Evolutionary conservation across 2,113 vertebrate species (phyloP), one percentile per base, ranked within the genome.

Genomic region (Lipophrys pholis): DNA sequence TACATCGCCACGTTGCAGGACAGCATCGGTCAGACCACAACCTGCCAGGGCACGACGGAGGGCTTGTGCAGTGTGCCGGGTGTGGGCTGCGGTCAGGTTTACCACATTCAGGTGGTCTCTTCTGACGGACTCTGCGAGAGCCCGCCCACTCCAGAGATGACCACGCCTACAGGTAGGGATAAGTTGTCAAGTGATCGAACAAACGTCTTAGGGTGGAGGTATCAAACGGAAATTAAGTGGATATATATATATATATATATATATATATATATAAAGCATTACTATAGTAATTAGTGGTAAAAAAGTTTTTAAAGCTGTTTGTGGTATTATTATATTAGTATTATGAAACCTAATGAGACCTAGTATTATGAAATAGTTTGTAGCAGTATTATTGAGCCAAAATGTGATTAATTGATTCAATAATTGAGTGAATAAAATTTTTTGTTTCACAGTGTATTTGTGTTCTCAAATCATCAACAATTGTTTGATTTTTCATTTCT

Each of bases 121-220:
- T 94, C 90, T 0, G 91, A 95, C 64, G 82, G 88, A 12, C 72
- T 84, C 76, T 95, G 94, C 61, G 15, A 82, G 42, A 94, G 94
- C 76, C 82, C 45, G 1, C 17, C 89, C 7, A 88, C 88, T 52
- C 3, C 55, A 7, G 15, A 64, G 12, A 42, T 76, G 4, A 49
- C 79, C 35, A 63, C 82, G 1, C 58, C 86, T 10, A 84, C 93
- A 85, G 92, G 94, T 95, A 84, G 54, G 73, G 59, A 15, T 46
- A 12, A 55, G 5, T 35, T 11, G 5, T 30, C 49, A 42, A 8
- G 40, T 38, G 17, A 66, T 10, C 12, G n/a, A 7, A 60, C 5
- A 2, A n/a, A n/a, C 14, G 6, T 48, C 6, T 48, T 14, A 48
- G 45, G 5, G 14, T 52, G 14, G 30, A 16, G 7, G 39, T 7